Base-by-base conservation (phyloP, 2,113 vertebrate species). In the Fukomys damarensis region DNA sequence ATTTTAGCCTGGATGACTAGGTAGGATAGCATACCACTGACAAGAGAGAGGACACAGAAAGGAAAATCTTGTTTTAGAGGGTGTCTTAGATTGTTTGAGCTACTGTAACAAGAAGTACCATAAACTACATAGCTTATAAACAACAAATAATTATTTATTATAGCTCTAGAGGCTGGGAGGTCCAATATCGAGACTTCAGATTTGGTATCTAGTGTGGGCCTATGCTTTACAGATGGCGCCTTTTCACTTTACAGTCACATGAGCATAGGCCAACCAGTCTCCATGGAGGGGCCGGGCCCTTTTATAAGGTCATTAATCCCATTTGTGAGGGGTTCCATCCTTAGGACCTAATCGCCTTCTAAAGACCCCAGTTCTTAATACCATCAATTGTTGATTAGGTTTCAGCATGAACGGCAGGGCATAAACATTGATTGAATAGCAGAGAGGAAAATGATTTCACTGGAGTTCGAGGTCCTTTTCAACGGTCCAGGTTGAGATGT, bases 381-480 rank as follows among this genome's bases (percentile, higher is more conserved):
- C 17, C 24, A 58, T 82, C 56, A 74, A 54, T 35, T 85, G 70
- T 28, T 3, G 28, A 43, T 59, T 74, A 43, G 70, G 41, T 77
- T 77, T 82, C 56, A 74, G 38, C 38, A 32, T 56, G 24, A 87
- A 87, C 66, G 63, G 65, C 28, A 20, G 8, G n/a, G 26, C 41
- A 54, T 4, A 58, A 19, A 9, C 26, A 13, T 82, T 87, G n/a
- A 56, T 3, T 82, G 17, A 30, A n/a, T 56, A 95, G 49, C 83
- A 87, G 16, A 9, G 17, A 41, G n/a, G 65, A 59, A 65, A 52
- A 56, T 89, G 6, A 85, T 82, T 91, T 58, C 79, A 41, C 16
- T 79, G 94, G 76, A 74, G 4, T 84, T 77, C 76, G 58, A 89
- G 43, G 68, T 38, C 19, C 35, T 79, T 96, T 32, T 89, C 59